Evolutionary conservation across 2,113 vertebrate genomes (phyloP).

Genomic region (Piaya cayana): DNA sequence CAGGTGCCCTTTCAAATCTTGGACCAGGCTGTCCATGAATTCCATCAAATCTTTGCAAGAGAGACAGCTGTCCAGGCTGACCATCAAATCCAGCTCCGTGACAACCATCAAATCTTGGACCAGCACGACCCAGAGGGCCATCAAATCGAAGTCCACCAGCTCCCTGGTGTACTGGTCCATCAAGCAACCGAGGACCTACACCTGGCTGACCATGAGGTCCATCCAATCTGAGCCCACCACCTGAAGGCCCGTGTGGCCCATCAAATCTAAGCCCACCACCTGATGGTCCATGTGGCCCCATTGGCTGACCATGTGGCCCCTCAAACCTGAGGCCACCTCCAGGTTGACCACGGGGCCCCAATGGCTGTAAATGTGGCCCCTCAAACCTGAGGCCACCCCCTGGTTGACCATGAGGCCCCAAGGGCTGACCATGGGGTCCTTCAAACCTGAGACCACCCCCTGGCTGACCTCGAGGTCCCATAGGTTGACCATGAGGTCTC

Average conservation of each 20-base stretch:
- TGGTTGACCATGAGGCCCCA: constrained; percentile 81
- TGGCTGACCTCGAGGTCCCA: constrained; percentile 79
- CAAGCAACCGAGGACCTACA: constrained; percentile 78
- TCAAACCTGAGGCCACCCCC: constrained; percentile 83
- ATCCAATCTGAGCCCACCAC: constrained; percentile 79
- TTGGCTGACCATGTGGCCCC: constrained; percentile 79
- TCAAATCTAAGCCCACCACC: constrained; percentile 79
- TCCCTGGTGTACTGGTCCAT: constrained; percentile 79
- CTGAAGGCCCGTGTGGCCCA: constrained; percentile 75
- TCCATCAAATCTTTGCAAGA: constrained; percentile 83
- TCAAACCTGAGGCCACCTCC: constrained; percentile 80
- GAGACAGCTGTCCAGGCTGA: constrained; percentile 78
- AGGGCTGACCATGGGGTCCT: constrained; percentile 80
- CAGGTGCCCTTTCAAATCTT: constrained; percentile 78
- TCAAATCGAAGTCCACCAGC: constrained; percentile 84
- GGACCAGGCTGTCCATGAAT: constrained; percentile 82
- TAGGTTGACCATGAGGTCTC: constrained; percentile 77
- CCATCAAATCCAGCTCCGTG: constrained; percentile 80
- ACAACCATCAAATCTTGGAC: constrained; percentile 79
- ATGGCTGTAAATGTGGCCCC: constrained; percentile 77
- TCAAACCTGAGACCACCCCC: constrained; percentile 83
- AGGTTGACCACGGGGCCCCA: constrained; percentile 81
- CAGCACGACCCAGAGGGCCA: constrained; percentile 78
- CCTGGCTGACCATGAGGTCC: constrained; percentile 80
- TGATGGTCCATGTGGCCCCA: constrained; percentile 78